Evolutionary conservation across 2,797 vertebrate genomes (phyloP).

Genomic region (Danio tinwini): DNA sequence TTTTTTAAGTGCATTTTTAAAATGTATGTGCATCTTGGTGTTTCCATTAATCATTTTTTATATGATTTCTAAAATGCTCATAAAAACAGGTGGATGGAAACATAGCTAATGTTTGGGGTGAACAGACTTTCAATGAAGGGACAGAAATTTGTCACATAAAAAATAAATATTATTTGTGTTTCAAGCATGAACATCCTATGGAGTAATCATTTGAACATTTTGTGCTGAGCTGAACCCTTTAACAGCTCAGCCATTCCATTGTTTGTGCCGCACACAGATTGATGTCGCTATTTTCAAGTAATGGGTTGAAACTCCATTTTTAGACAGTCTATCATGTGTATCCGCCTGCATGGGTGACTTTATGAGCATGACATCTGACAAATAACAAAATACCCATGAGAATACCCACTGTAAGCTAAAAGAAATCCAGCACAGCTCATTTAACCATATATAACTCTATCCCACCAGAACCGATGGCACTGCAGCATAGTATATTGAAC

Average conservation of each 20-base stretch:
- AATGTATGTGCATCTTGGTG: too few relatives aligned
- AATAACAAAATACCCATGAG: conserved; percentile 11
- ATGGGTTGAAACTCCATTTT: conserved; percentile 8
- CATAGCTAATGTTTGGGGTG: too few relatives aligned
- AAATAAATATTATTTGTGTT: too few relatives aligned
- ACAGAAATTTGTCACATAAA: too few relatives aligned
- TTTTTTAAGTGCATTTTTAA: too few relatives aligned
- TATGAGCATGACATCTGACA: conserved; percentile 29
- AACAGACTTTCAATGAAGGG: too few relatives aligned
- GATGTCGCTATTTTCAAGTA: neutral
- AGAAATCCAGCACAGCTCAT: conserved; percentile 49
- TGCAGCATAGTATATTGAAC: neutral
- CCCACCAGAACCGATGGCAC: conserved; percentile 8
- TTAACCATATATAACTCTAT: conserved; percentile 13
- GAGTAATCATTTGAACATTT: too few relatives aligned
- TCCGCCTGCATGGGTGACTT: conserved; percentile 14
- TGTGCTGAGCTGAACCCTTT: neutral
- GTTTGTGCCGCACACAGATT: neutral
- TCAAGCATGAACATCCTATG: too few relatives aligned
- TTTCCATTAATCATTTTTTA: too few relatives aligned
- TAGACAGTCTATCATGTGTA: conserved; percentile 14
- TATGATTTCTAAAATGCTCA: too few relatives aligned
- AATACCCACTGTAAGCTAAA: conserved; percentile 23
- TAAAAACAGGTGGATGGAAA: too few relatives aligned
- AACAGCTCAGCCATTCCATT: neutral